These are phyloP conservation scores for Imbricaverruca yamaguchii DNA, from an alignment of 2,888 invertebrate genomes.

Conservation along the genomic window DNA sequence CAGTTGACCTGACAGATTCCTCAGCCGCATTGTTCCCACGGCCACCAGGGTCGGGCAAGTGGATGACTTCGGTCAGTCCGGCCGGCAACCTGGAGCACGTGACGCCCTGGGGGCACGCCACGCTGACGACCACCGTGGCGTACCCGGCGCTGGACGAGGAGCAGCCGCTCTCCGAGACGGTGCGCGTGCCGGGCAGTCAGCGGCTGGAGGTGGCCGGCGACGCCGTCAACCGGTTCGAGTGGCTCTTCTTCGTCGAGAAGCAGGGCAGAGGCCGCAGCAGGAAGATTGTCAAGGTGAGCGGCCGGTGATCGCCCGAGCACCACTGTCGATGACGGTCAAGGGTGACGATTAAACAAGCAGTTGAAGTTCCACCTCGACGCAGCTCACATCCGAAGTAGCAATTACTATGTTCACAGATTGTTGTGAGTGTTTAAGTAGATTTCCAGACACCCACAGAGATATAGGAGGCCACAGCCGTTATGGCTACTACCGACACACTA, in stretches of 20 bases:
- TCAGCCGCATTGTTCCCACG: background rate
- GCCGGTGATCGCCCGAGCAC: too few relatives aligned
- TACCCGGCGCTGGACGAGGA: constrained; percentile 78
- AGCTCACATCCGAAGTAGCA: too few relatives aligned
- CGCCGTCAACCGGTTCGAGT: constrained; percentile 85
- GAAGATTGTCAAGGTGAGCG: background rate
- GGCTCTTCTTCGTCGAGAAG: constrained; percentile 72
- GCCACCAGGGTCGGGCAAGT: constrained; percentile 31
- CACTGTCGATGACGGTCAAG: too few relatives aligned
- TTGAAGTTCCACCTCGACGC: too few relatives aligned
- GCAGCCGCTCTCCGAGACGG: constrained; percentile 61
- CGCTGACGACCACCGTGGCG: constrained; percentile 83
- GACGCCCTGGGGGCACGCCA: constrained; percentile 77
- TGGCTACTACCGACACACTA: too few relatives aligned
- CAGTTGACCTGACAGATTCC: too few relatives aligned
- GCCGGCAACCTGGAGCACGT: constrained; percentile 75
- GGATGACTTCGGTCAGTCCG: constrained; percentile 32
- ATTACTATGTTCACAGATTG: too few relatives aligned
- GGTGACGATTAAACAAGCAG: too few relatives aligned
- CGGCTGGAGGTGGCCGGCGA: constrained; percentile 83
- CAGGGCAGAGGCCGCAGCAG: constrained; percentile 16
- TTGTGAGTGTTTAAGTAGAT: too few relatives aligned
- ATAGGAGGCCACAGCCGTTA: too few relatives aligned
- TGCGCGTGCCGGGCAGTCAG: constrained; percentile 84
- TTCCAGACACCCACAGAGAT: too few relatives aligned